These are phyloP conservation scores for Amphimedon queenslandica DNA, from an alignment of 37 sponge, comb jelly and placozoan genomes.

Conservation along the genomic window DNA sequence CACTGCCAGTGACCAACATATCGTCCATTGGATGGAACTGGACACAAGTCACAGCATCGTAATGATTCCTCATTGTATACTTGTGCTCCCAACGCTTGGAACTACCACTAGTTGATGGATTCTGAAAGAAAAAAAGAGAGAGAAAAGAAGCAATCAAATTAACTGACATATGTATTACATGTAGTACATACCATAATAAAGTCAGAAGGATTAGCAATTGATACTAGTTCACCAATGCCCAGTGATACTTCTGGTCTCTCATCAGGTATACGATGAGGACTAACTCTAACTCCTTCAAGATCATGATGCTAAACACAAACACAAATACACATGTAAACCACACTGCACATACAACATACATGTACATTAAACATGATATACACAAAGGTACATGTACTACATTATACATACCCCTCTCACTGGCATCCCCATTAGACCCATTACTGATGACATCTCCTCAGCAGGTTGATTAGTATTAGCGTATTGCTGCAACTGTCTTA, in stretches of 20 bases:
- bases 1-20: constrained; percentile 41
- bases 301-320: too few relatives aligned
- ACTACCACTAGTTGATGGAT: constrained; percentile 18
- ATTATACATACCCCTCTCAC: background rate
- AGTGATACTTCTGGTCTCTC: constrained; percentile 24
- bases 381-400: too few relatives aligned
- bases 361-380: too few relatives aligned
- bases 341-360: too few relatives aligned
- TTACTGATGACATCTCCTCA: background rate
- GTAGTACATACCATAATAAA: background rate
- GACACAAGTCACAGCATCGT: constrained; percentile 80
- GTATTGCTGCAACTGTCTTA: constrained; percentile 45
- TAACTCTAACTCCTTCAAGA: background rate
- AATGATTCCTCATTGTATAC: constrained; percentile 87
- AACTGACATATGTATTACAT: background rate
- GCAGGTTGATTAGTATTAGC: constrained; percentile 6
- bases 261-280: background rate
- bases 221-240: constrained; percentile 57
- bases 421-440: constrained; percentile 50
- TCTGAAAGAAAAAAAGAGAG: background rate
- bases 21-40: constrained; percentile 82
- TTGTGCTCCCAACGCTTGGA: constrained; percentile 66
- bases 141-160: background rate
- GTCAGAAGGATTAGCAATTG: constrained; percentile 37
- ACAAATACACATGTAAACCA: too few relatives aligned